These are phyloP conservation scores for Gambelia wislizenii DNA, from an alignment of 2,797 vertebrate genomes.

Conservation along the genomic window DNA sequence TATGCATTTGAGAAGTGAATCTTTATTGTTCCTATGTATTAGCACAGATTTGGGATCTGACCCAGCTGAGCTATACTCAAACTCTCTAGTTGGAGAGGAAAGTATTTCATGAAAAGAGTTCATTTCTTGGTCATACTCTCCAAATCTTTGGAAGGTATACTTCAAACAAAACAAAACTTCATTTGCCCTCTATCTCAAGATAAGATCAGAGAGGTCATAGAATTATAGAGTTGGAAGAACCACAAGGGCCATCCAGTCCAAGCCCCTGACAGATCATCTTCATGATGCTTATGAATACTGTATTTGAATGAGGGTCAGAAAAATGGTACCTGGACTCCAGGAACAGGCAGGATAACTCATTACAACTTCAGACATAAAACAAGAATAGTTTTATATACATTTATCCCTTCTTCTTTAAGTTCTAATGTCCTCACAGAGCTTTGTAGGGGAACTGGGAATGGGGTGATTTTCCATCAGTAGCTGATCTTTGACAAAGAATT, in stretches of 20 bases:
- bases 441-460: too few relatives aligned
- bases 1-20: background rate
- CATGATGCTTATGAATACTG: background rate
- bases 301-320: background rate
- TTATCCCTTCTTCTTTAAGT: background rate
- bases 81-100: background rate
- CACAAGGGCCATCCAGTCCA: too few relatives aligned
- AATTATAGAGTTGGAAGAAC: too few relatives aligned
- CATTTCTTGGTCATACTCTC: background rate
- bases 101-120: background rate
- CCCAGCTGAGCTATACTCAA: background rate
- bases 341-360: background rate
- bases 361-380: background rate
- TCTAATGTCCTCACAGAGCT: too few relatives aligned
- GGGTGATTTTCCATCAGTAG: too few relatives aligned
- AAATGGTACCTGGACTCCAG: background rate
- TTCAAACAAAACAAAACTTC: background rate
- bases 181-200: too few relatives aligned
- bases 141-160: background rate
- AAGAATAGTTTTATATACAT: background rate
- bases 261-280: conserved; percentile 1
- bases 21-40: background rate
- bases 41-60: background rate
- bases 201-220: too few relatives aligned
- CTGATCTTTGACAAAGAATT: too few relatives aligned